phyloP scores from a whole-genome alignment of 2,113 vertebrate genomes.

The Oreocharis arfaki region DNA sequence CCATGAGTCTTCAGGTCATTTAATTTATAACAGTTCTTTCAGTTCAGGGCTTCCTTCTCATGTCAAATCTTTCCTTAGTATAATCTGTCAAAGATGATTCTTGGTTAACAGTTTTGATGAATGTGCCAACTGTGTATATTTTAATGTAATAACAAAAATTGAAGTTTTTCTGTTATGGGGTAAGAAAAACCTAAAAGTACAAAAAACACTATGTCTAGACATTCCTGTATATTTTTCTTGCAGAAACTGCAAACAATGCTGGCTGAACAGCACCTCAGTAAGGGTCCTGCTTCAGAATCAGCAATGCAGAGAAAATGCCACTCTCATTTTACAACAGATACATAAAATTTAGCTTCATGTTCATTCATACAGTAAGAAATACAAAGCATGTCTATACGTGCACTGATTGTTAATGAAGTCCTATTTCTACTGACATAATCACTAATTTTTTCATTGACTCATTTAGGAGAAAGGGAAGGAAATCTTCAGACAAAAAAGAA shows the following conservation, averaged over 20 bases:
- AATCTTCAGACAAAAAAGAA: background rate
- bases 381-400: background rate
- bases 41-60: slow-evolving; percentile 21
- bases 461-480: background rate
- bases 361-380: background rate
- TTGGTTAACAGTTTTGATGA: slow-evolving; percentile 24
- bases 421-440: background rate
- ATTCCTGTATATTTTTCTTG: slow-evolving; percentile 23
- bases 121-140: background rate
- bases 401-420: background rate
- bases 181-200: background rate
- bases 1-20: background rate
- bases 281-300: background rate
- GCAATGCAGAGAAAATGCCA: background rate
- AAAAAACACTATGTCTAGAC: slow-evolving; percentile 21
- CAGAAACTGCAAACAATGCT: background rate
- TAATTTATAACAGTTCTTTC: slow-evolving; percentile 35
- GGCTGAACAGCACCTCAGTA: background rate
- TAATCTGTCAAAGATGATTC: background rate
- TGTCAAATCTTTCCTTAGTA: slow-evolving; percentile 11
- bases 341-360: background rate
- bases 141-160: background rate
- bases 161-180: background rate
- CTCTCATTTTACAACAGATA: background rate
- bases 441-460: background rate